Evolutionary conservation across 2,888 invertebrate species (phyloP).

Genomic region (Gibbula magus): DNA sequence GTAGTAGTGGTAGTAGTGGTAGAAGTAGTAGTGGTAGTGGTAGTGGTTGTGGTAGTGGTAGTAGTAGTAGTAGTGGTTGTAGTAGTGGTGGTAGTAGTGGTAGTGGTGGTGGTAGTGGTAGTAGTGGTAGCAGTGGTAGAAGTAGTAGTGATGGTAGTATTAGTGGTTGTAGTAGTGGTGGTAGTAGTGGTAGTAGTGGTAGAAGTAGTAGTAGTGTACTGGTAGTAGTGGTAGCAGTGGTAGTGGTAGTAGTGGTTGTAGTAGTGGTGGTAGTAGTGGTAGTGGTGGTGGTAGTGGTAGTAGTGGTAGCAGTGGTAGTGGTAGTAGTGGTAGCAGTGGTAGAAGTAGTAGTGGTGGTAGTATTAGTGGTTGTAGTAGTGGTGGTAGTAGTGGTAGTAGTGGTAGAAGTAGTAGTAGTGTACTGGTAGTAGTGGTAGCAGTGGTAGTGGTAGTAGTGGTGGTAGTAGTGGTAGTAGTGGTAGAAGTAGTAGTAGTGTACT

Average conservation of each 20-base stretch:
- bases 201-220: conserved; percentile 34
- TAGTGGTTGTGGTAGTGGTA: conserved; percentile 38
- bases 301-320: conserved; percentile 45
- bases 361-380: no score
- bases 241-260: not conserved
- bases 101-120: conserved; percentile 45
- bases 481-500: no score
- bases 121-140: conserved; percentile 42
- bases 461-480: no score
- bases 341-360: no score
- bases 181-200: conserved; percentile 47
- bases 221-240: no score
- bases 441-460: no score
- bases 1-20: conserved; percentile 43
- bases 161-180: conserved; percentile 43
- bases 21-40: conserved; percentile 41
- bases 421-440: no score
- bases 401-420: no score
- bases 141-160: conserved; percentile 39
- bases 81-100: conserved; percentile 43
- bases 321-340: no score
- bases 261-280: no score
- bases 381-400: no score
- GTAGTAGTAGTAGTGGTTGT: conserved; percentile 45
- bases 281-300: conserved; percentile 38